Evolutionary conservation across 2,113 vertebrate genomes (phyloP), one percentile per base, ranked within the genome.

Genomic region (Entelurus aequoreus): DNA sequence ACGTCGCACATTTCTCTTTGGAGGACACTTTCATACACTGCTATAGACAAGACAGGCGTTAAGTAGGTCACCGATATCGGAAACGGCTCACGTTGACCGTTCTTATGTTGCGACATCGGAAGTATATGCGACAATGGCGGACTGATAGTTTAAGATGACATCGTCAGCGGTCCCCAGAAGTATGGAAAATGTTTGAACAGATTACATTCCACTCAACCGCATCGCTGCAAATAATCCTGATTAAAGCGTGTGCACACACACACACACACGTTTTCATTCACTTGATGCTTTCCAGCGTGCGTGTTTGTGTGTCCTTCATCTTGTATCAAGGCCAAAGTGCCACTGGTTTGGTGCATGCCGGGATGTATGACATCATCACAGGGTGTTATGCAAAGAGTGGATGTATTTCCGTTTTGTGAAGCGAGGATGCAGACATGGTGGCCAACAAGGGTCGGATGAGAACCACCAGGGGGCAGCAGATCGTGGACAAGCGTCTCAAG

Each of bases 151-250:
- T 68, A 65, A 63, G 35, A 42, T 46, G 10, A 50, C 11, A 12
- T 57, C n/a, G 44, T 19, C n/a, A 46, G 40, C 1, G 1, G 57
- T 59, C 58, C 47, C 60, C 62, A 42, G 12, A 60, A 48, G 36
- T 36, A 58, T n/a, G 44, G 7, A 37, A 58, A 47, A 21, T 72
- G 60, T 71, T 38, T 64, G 56, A 60, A 54, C n/a, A 75, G 74
- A 76, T 79, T 80, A 72, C 38, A 36, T 35, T 67, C 47, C 76
- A 84, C 71, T 77, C 76, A 75, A 71, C 51, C 51, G 49, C 14
- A n/a, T 60, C 75, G 44, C 21, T 49, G 28, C 28, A 19, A 44
- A 44, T 79, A 79, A 85, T 81, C 80, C 80, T 69, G 78, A 85
- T 85, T 77, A 80, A 74, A 38, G 65, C 51, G 62, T 21, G 7